These are phyloP conservation scores for Ciconia boyciana DNA, from an alignment of 2,113 vertebrate genomes.

Conservation along the genomic window DNA sequence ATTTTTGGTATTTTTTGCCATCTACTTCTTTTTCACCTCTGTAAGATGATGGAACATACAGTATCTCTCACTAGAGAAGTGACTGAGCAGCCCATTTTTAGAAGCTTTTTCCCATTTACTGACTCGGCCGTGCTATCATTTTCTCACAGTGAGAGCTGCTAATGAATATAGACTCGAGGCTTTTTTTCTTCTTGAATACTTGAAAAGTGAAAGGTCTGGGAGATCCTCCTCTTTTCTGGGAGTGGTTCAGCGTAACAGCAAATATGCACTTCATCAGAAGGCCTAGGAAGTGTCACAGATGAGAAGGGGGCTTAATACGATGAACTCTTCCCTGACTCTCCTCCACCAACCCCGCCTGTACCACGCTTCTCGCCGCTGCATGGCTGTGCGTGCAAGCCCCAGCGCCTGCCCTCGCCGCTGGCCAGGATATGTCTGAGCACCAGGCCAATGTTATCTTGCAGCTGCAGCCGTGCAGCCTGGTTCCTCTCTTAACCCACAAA, in stretches of 20 bases:
- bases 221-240: background rate
- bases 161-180: background rate
- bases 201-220: background rate
- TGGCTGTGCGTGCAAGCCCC: background rate
- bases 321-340: fast-evolving
- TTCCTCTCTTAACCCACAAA: background rate
- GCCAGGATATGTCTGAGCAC: background rate
- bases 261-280: no score
- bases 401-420: fast-evolving
- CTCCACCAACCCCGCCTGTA: background rate
- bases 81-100: background rate
- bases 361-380: fast-evolving
- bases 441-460: background rate
- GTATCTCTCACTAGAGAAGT: background rate
- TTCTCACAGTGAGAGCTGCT: background rate
- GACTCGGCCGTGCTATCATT: fast-evolving
- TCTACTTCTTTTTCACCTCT: background rate
- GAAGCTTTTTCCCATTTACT: background rate
- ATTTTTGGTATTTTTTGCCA: background rate
- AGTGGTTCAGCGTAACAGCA: fast-evolving
- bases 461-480: background rate
- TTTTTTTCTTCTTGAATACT: background rate
- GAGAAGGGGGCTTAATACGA: background rate
- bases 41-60: background rate
- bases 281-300: fast-evolving